Percentiles rank a stretch among this genome's conserved stretches.
phyloP scores from a whole-genome alignment of 2,113 vertebrate species.

The Australoheros scitulus region DNA sequence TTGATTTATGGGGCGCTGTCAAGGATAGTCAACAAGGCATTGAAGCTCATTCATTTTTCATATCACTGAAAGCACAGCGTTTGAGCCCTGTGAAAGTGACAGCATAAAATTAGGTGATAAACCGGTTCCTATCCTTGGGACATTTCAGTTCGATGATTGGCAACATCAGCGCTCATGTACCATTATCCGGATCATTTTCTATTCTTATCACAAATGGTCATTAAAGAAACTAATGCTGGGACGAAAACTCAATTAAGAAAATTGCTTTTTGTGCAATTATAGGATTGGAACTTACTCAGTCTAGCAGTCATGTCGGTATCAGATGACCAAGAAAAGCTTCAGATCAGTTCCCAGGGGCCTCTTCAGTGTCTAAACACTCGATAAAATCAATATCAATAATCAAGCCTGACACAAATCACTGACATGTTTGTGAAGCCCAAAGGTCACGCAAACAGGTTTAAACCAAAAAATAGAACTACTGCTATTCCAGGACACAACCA shows the following conservation, averaged over 20 bases:
- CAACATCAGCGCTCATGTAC: background rate
- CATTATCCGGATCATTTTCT: background rate
- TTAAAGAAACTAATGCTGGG: background rate
- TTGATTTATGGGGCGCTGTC: slow-evolving; percentile 66
- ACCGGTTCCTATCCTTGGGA: slow-evolving; percentile 31
- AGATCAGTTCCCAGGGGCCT: slow-evolving; percentile 29
- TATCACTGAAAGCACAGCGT: slow-evolving; percentile 19
- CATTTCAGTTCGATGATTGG: slow-evolving; percentile 45
- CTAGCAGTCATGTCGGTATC: slow-evolving; percentile 5
- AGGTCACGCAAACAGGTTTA: background rate
- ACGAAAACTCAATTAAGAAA: background rate
- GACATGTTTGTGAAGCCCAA: background rate
- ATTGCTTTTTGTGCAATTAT: background rate
- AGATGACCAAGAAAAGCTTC: slow-evolving; percentile 42
- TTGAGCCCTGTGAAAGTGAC: slow-evolving; percentile 42
- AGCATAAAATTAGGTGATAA: slow-evolving; percentile 47
- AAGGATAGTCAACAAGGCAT: slow-evolving; percentile 45
- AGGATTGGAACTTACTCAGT: background rate
- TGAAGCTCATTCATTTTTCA: slow-evolving; percentile 54
- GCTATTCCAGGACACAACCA: too few relatives aligned
- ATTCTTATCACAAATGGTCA: background rate
- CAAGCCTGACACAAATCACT: slow-evolving; percentile 3
- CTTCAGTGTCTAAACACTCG: background rate
- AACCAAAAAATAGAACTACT: background rate
- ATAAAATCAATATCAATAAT: slow-evolving; percentile 46